phyloP scores from a whole-genome alignment of 2,113 vertebrate genomes.

The Crotalus viridis region DNA sequence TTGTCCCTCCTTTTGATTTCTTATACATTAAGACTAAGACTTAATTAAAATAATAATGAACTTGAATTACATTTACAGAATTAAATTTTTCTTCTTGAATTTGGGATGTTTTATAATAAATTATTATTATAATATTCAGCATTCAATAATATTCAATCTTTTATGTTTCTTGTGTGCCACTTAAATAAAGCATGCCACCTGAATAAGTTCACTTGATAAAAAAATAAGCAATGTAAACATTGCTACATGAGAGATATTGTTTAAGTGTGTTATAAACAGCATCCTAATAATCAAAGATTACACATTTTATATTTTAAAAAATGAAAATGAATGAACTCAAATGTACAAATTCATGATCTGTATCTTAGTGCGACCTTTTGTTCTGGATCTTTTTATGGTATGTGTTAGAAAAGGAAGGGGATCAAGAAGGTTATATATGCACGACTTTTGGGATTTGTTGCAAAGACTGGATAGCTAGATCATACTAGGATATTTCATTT shows the following conservation, averaged over 20 bases:
- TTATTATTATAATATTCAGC: background rate
- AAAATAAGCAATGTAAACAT: background rate
- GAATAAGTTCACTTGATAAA: background rate
- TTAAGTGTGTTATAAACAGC: background rate
- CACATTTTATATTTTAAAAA: background rate
- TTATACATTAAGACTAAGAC: background rate
- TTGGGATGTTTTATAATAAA: background rate
- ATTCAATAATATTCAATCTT: background rate
- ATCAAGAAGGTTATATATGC: background rate
- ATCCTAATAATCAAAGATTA: background rate
- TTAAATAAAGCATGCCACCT: background rate
- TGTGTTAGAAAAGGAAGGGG: background rate
- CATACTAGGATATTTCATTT: background rate
- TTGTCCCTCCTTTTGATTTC: background rate
- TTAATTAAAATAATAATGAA: background rate
- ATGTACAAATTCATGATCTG: background rate
- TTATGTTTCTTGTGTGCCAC: background rate
- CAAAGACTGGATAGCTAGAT: background rate
- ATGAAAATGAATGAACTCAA: background rate
- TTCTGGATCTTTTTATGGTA: background rate
- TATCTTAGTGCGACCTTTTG: background rate
- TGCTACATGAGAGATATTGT: background rate
- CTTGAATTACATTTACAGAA: background rate
- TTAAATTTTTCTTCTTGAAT: background rate
- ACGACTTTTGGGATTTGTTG: background rate